Conservation (phyloP, 2,888 invertebrate genomes). For the Beris chalybata region DNA sequence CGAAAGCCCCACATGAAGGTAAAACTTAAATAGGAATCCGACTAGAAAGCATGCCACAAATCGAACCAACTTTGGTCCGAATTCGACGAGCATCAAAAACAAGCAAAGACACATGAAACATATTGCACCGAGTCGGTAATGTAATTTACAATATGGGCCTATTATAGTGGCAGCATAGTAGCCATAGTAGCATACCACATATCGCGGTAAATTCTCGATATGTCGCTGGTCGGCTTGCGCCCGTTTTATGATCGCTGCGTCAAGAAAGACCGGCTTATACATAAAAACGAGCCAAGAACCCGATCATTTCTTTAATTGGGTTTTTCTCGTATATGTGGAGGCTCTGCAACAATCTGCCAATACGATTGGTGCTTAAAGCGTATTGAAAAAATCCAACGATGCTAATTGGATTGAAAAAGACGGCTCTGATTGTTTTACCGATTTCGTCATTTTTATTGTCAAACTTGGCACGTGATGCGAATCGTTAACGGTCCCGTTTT, state of each 20-base stretch:
- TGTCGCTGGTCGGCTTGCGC: slow-evolving; percentile 1
- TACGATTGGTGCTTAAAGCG: slow-evolving; percentile 13
- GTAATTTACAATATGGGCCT: neutral
- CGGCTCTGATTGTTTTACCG: slow-evolving; percentile 41
- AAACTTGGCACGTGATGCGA: slow-evolving; percentile 43
- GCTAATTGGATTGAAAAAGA: slow-evolving; percentile 42
- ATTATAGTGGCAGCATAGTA: too few relatives aligned
- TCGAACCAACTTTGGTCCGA: slow-evolving; percentile 23
- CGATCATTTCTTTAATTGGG: slow-evolving; percentile 39
- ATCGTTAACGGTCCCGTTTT: slow-evolving; percentile 33
- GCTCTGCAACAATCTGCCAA: neutral
- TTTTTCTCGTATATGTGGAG: slow-evolving; percentile 31
- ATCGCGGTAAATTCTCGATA: too few relatives aligned
- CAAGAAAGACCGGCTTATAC: slow-evolving; percentile 22
- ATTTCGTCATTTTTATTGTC: slow-evolving; percentile 43
- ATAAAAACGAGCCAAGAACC: slow-evolving; percentile 36
- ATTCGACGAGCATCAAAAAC: slow-evolving; percentile 9
- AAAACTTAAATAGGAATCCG: slow-evolving; percentile 25
- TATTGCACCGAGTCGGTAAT: slow-evolving; percentile 23
- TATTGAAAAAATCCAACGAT: slow-evolving; percentile 35
- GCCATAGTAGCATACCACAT: too few relatives aligned
- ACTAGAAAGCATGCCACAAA: slow-evolving; percentile 9
- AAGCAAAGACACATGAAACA: slow-evolving; percentile 13
- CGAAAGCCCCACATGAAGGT: slow-evolving; percentile 23
- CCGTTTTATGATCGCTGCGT: slow-evolving; percentile 25